Conservation (phyloP, 2,113 vertebrate genomes). For the Silurus asotus region DNA sequence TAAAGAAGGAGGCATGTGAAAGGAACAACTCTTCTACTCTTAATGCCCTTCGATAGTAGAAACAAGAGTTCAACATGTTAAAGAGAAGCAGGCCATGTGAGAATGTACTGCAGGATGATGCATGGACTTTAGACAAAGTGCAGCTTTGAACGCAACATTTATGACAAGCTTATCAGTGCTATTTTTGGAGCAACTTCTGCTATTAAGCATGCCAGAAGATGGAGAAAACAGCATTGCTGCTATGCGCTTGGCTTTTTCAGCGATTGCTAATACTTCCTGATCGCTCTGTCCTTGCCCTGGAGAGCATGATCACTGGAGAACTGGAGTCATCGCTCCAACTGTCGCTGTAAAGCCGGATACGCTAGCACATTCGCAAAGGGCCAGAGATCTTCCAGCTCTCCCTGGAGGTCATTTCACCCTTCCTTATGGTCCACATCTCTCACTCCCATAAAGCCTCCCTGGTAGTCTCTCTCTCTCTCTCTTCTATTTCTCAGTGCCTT, state of each 20-base stretch:
- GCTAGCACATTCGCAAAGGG: constrained; percentile 22
- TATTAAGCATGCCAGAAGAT: constrained; percentile 5
- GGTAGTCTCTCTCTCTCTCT: not conserved
- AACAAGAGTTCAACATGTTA: constrained; percentile 38
- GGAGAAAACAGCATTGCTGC: not conserved
- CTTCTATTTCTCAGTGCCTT: not conserved
- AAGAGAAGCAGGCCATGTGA: constrained; percentile 59
- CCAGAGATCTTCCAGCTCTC: constrained; percentile 46
- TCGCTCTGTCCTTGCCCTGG: constrained; percentile 29
- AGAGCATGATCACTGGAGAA: constrained; percentile 32
- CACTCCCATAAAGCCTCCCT: constrained; percentile 36
- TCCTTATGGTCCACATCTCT: constrained; percentile 26
- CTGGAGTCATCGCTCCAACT: constrained; percentile 40
- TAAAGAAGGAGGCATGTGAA: constrained; percentile 52
- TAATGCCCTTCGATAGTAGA: constrained; percentile 38
- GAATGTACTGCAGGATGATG: constrained; percentile 56
- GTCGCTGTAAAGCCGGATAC: constrained; percentile 38
- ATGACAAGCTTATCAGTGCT: constrained; percentile 28
- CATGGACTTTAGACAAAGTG: constrained; percentile 44
- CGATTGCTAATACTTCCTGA: constrained; percentile 25
- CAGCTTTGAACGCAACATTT: constrained; percentile 15
- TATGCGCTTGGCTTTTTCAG: not conserved
- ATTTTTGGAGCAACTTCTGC: constrained; percentile 2
- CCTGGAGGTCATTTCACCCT: constrained; percentile 30
- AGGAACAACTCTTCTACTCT: constrained; percentile 50